Conservation (phyloP, 1,140 invertebrate genomes). For the Apolygus lucorum region DNA sequence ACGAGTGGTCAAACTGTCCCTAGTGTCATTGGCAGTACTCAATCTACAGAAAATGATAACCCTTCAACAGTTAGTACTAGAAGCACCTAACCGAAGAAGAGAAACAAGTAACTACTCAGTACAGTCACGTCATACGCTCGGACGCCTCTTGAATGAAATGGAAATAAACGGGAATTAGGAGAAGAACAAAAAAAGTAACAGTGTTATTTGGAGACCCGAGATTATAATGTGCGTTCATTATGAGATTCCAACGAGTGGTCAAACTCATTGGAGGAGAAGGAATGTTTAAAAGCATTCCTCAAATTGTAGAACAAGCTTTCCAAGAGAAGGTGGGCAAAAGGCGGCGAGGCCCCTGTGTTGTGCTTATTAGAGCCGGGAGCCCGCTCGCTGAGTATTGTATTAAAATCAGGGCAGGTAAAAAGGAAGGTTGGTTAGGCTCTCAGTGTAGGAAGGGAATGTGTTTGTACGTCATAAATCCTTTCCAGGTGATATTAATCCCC, state of each 20-base stretch:
- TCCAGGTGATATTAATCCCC: conserved; percentile 20
- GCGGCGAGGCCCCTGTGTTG: conserved; percentile 5
- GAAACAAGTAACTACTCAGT: no score
- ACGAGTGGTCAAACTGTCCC: no score
- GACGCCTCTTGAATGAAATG: no score
- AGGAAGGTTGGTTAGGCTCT: neutral
- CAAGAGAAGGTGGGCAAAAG: neutral
- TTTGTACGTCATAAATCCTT: conserved; percentile 22
- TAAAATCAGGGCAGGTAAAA: conserved; percentile 17
- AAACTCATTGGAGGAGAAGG: neutral
- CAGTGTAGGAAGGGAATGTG: neutral
- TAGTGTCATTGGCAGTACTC: no score
- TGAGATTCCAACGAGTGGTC: neutral
- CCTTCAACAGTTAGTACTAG: no score
- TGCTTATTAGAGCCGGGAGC: conserved; percentile 7
- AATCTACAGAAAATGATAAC: no score
- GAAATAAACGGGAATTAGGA: no score
- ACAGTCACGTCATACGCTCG: no score
- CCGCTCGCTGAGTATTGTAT: conserved; percentile 7
- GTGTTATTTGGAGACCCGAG: neutral
- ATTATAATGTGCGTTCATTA: neutral
- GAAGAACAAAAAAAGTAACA: no score
- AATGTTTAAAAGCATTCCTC: conserved; percentile 14
- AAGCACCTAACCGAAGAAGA: no score
- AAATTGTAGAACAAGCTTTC: conserved; percentile 9